Percentiles rank a stretch among this genome's conserved stretches.
Evolutionary conservation across 2,113 vertebrate genomes (phyloP).

Genomic region (Pteronura brasiliensis): DNA sequence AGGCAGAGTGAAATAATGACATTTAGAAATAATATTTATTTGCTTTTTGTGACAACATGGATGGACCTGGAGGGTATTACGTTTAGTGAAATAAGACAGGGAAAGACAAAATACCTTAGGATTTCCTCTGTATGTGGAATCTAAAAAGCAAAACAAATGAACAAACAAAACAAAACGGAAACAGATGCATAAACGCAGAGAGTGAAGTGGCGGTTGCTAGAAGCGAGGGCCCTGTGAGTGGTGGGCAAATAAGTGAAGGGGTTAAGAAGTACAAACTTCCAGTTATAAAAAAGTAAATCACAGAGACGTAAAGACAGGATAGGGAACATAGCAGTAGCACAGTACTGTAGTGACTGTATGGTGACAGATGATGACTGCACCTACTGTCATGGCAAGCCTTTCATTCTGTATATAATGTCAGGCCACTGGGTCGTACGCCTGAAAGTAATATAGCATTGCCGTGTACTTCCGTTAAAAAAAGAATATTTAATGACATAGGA

Average conservation of each 20-base stretch:
- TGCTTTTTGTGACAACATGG: neutral
- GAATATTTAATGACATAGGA: neutral
- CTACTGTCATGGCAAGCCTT: neutral
- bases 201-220: neutral
- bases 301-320: neutral
- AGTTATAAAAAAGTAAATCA: neutral
- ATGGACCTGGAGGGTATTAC: neutral
- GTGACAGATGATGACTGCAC: neutral
- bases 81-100: neutral
- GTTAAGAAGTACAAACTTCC: neutral
- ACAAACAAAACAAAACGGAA: neutral
- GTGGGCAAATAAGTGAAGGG: neutral
- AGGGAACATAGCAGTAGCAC: neutral
- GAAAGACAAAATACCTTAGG: neutral
- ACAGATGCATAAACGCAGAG: neutral
- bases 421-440: neutral
- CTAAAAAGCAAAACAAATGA: neutral
- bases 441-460: neutral
- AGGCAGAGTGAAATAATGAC: neutral
- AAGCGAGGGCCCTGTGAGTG: neutral
- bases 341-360: neutral
- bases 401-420: neutral
- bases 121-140: neutral
- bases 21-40: neutral
- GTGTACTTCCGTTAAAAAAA: neutral